Percentiles rank a stretch among this genome's conserved stretches.
phyloP scores from a whole-genome alignment of 2,797 vertebrate genomes.

The Channallabes apus region DNA sequence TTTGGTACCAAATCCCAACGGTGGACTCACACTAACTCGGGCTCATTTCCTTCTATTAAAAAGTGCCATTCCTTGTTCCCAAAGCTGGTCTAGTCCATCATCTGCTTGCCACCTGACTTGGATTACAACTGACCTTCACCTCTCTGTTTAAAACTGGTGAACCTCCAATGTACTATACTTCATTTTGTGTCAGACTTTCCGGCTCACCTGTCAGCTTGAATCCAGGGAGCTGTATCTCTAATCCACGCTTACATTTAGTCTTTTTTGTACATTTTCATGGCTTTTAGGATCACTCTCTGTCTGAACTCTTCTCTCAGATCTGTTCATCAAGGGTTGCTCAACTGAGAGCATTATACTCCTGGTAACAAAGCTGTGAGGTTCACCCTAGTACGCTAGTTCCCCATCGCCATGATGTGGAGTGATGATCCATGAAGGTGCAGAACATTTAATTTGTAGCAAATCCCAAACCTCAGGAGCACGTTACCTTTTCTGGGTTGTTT shows the following conservation, averaged over 20 bases:
- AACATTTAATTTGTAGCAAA: not conserved
- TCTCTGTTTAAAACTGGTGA: not conserved
- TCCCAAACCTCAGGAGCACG: not conserved
- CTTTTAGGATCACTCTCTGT: not conserved
- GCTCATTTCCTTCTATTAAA: not conserved
- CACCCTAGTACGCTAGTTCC: not conserved
- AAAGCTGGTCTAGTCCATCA: not conserved
- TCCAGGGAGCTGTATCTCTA: too few species aligned
- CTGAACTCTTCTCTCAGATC: not conserved
- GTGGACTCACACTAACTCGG: not conserved
- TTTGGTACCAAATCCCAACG: not conserved
- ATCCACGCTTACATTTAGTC: not conserved
- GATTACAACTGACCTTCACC: not conserved
- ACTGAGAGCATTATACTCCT: not conserved
- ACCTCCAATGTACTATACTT: not conserved
- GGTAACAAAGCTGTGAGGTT: not conserved
- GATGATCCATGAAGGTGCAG: not conserved
- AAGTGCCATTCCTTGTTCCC: not conserved
- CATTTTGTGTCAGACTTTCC: not conserved
- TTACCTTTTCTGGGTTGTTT: not conserved
- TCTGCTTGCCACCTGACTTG: not conserved
- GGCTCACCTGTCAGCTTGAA: not conserved
- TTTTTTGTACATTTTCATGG: not conserved
- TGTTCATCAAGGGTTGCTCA: not conserved
- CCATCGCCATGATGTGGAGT: not conserved